phyloP scores from a whole-genome alignment of 1,140 invertebrate genomes.

The Apis mellifera region DNA sequence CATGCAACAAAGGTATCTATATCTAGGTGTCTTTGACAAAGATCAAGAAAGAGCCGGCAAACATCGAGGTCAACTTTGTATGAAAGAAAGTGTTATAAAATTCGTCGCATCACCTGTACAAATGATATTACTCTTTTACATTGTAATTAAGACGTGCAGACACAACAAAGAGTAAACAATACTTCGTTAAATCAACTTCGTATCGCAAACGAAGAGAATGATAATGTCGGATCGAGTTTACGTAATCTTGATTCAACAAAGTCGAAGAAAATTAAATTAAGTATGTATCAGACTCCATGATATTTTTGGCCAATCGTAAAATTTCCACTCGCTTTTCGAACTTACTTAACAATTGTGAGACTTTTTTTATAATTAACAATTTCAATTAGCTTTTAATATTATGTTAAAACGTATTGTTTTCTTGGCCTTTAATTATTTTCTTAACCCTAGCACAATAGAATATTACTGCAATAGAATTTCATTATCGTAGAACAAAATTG shows the following conservation, averaged over 20 bases:
- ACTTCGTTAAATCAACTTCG: background rate
- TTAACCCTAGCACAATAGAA: no score
- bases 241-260: slow-evolving; percentile 13
- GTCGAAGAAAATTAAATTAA: slow-evolving; percentile 1
- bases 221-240: slow-evolving; percentile 5
- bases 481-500: no score
- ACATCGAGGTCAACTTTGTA: background rate
- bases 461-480: no score
- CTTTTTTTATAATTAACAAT: background rate
- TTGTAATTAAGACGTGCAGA: slow-evolving; percentile 5
- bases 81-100: slow-evolving; percentile 11
- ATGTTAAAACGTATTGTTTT: background rate
- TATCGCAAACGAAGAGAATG: background rate
- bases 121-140: background rate
- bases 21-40: background rate
- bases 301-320: slow-evolving; percentile 5
- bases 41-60: background rate
- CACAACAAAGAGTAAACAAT: background rate
- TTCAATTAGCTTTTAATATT: fast-evolving
- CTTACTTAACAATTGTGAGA: background rate
- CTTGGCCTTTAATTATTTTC: background rate
- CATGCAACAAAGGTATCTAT: background rate
- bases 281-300: background rate
- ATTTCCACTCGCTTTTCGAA: slow-evolving; percentile 6
- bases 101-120: slow-evolving; percentile 28